A percentile compares a stretch with the other conserved stretches of the same genome.
Evolutionary conservation across 2,797 vertebrate species (phyloP).

Genomic region (Coracias cyanogaster): DNA sequence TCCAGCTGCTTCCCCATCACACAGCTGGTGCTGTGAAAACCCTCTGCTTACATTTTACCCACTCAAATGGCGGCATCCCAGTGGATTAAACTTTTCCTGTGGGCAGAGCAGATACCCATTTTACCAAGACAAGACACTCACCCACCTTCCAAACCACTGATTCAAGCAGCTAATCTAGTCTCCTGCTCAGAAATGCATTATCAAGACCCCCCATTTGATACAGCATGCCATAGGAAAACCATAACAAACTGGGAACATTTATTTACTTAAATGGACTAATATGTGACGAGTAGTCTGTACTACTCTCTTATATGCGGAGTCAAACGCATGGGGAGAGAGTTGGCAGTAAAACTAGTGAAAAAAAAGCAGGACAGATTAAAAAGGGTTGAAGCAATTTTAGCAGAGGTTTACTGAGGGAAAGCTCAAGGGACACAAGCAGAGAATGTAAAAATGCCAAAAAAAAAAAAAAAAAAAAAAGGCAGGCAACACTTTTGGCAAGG

Average conservation of each 20-base stretch:
- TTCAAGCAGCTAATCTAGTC: background rate
- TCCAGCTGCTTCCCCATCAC: constrained; percentile 54
- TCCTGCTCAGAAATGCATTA: background rate
- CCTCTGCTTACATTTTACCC: background rate
- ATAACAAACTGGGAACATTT: background rate
- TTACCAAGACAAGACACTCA: background rate
- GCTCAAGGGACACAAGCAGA: background rate
- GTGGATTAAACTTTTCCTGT: background rate
- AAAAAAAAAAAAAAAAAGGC: background rate
- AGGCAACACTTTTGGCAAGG: background rate
- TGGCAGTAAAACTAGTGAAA: background rate
- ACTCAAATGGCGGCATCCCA: background rate
- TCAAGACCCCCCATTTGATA: rapidly evolving
- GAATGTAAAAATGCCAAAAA: background rate
- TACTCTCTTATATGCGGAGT: background rate
- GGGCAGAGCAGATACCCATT: background rate
- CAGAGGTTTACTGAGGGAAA: background rate
- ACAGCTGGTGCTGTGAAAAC: constrained; percentile 50
- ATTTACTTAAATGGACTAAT: background rate
- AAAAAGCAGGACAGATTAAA: background rate
- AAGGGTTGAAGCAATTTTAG: background rate
- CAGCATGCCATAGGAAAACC: background rate
- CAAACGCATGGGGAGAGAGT: rapidly evolving
- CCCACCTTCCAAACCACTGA: background rate
- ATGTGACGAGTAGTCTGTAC: background rate